Evolutionary conservation across 2,113 vertebrate species (phyloP), one percentile per base, ranked within the genome.

Genomic region (Macaca mulatta): DNA sequence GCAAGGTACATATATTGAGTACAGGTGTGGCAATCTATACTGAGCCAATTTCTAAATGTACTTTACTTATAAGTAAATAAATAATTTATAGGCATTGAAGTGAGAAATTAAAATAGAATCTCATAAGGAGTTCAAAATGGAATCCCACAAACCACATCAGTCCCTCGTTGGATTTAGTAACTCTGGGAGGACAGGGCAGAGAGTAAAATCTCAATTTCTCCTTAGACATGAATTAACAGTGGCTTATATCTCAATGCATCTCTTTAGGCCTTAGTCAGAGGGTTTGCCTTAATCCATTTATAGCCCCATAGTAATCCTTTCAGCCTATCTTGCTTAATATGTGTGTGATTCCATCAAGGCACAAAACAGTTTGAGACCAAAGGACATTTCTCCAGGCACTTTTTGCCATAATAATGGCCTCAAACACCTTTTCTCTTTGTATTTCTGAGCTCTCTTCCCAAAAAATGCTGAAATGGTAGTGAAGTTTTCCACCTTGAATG

Each of bases 11-110:
- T 77, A n/a, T 75, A 50, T 83, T 67, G 30, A 93, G 52, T 83
- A 57, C 52, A 94, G 83, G 45, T 84, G n/a, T 82, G 81, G 89
- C n/a, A 69, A 69, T 83, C 43, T 93, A 69, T 89, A 82, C 91
- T 97, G 96, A 95, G 38, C 59, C 93, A 87, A 80, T 96, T 67
- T 92, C 32, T 67, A 32, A 45, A 16, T 30, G 45, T 78, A 48
- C 27, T 48, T 78, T 48, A 48, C 30, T 69, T 69, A n/a, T n/a
- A 69, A 78, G 30, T 48, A 48, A 74, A 40, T 74, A 74, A 78
- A 45, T 45, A 78, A 77, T 77, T 77, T 77, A 18, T 78, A 74
- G 38, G 48, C 40, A 72, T 38, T 83, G 55, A 64, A 72, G 52
- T 89, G 32, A 64, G 59, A 45, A 86, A 72, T 94, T 52, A 27